phyloP scores from a whole-genome alignment of 2,888 invertebrate genomes.

The Campoplex capitator region DNA sequence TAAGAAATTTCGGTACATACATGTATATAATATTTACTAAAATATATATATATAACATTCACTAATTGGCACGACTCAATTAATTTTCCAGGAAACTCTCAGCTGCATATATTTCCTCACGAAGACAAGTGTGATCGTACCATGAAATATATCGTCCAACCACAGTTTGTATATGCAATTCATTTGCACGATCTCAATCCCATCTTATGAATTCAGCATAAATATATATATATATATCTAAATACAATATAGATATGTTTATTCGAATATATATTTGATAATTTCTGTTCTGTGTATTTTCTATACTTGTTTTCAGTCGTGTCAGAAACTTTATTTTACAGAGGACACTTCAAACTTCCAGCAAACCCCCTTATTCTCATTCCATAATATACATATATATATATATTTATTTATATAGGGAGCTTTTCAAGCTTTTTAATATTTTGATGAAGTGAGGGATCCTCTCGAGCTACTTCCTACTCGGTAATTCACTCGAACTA shows the following conservation, averaged over 20 bases:
- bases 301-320: conserved; percentile 31
- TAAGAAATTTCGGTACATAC: conserved; percentile 7
- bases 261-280: neutral
- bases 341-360: conserved; percentile 22
- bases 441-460: conserved; percentile 2
- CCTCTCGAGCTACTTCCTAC: neutral
- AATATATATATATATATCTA: conserved; percentile 2
- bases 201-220: neutral
- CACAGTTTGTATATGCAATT: conserved; percentile 49
- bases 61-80: conserved; percentile 75
- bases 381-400: conserved; percentile 16
- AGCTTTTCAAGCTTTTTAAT: conserved; percentile 22
- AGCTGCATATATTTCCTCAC: conserved; percentile 16
- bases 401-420: neutral
- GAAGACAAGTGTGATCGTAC: conserved; percentile 40
- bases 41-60: conserved; percentile 32
- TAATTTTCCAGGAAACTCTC: conserved; percentile 66
- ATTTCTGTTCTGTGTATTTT: neutral
- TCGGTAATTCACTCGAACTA: conserved; percentile 24
- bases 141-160: conserved; percentile 46
- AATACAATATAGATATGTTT: no score
- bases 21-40: conserved; percentile 11
- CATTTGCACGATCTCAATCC: conserved; percentile 38
- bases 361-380: conserved; percentile 18
- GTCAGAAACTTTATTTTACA: conserved; percentile 31